phyloP scores from a whole-genome alignment of 2,113 vertebrate species.

The Xiphias gladius region DNA sequence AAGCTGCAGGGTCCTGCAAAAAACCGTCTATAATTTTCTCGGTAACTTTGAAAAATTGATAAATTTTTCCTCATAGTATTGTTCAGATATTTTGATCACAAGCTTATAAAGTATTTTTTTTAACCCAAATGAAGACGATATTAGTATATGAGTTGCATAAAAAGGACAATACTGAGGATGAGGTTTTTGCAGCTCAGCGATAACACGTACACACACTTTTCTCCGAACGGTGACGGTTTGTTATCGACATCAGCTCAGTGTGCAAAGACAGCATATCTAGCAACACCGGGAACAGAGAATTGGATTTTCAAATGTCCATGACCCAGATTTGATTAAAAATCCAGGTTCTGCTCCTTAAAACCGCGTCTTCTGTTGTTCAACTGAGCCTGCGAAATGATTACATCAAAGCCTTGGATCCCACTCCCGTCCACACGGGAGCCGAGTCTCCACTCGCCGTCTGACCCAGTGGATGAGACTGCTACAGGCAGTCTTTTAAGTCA shows the following conservation, averaged over 20 bases:
- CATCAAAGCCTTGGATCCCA: slow-evolving; percentile 35
- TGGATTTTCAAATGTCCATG: slow-evolving; percentile 8
- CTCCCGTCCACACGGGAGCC: neutral
- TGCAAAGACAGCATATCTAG: slow-evolving; percentile 32
- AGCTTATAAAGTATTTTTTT: too few relatives aligned
- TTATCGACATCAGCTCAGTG: slow-evolving; percentile 42
- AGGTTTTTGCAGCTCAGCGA: slow-evolving; percentile 37
- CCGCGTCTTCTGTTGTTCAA: slow-evolving; percentile 20
- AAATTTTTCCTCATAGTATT: neutral
- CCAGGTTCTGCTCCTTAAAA: slow-evolving; percentile 45
- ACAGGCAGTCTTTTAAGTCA: slow-evolving; percentile 9
- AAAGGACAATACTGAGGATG: neutral
- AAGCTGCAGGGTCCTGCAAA: slow-evolving; percentile 38
- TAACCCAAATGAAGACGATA: neutral
- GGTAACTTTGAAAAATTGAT: neutral
- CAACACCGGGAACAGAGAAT: slow-evolving; percentile 30
- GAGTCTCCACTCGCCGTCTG: slow-evolving; percentile 13
- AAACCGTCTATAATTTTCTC: slow-evolving; percentile 4
- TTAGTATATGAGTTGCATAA: neutral
- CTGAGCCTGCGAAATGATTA: neutral
- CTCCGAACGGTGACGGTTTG: neutral
- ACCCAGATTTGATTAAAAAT: slow-evolving; percentile 38
- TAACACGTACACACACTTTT: neutral
- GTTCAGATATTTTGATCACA: neutral
- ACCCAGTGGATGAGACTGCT: slow-evolving; percentile 8